Percentiles rank a stretch among this genome's conserved stretches.
These are phyloP conservation scores for Otus scops DNA, from an alignment of 2,797 vertebrate genomes.

Conservation along the genomic window DNA sequence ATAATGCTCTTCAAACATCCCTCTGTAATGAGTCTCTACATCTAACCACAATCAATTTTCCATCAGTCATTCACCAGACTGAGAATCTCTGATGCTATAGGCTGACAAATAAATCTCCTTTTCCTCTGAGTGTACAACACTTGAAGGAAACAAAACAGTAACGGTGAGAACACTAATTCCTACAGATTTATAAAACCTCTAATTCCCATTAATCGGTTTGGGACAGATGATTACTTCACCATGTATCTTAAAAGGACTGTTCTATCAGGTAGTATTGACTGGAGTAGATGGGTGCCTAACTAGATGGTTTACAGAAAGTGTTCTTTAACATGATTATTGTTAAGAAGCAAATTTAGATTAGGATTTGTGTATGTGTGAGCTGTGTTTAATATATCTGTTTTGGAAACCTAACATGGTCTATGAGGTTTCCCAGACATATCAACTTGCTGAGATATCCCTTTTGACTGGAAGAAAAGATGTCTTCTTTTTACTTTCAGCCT, in stretches of 20 bases:
- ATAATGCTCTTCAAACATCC: background rate
- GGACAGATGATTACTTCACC: constrained; percentile 8
- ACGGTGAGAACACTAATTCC: background rate
- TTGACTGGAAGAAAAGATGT: background rate
- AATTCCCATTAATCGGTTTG: constrained; percentile 44
- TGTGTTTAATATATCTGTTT: background rate
- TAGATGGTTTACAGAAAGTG: constrained; percentile 18
- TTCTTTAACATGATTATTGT: background rate
- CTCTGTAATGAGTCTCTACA: background rate
- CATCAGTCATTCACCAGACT: background rate
- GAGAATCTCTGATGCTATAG: background rate
- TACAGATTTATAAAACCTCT: background rate
- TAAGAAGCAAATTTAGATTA: constrained; percentile 29
- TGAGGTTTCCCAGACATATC: background rate
- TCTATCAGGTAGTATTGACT: constrained; percentile 24
- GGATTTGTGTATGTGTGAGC: constrained; percentile 11
- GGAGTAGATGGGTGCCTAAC: background rate
- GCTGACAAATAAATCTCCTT: constrained; percentile 10
- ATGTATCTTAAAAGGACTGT: background rate
- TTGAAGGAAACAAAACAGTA: background rate
- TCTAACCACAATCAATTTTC: constrained; percentile 16
- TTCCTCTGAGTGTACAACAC: background rate
- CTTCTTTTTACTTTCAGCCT: background rate
- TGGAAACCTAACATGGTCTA: background rate
- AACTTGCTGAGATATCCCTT: background rate